A percentile compares a stretch with the other conserved stretches of the same genome.
Conservation (phyloP, 2,113 vertebrate species). For the Xenotilapia flavipinnis region DNA sequence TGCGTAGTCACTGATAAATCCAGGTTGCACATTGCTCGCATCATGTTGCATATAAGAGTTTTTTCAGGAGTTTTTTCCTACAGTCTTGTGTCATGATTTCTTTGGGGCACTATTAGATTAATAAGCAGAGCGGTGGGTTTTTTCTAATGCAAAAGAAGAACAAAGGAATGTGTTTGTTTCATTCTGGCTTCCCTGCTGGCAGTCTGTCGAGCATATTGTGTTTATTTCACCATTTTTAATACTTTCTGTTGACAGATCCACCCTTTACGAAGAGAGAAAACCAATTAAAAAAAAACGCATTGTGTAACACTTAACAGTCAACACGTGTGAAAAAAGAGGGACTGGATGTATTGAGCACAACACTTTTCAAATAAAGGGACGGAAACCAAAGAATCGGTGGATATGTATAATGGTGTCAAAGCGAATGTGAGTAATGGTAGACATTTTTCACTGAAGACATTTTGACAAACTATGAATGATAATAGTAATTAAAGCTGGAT, state of each 20-base stretch:
- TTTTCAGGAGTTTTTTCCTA: neutral
- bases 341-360: neutral
- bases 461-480: neutral
- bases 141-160: neutral
- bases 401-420: neutral
- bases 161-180: neutral
- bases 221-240: conserved; percentile 17
- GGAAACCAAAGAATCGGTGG: neutral
- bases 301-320: neutral
- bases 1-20: neutral
- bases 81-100: neutral
- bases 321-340: neutral
- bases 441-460: neutral
- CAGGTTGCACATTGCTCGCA: neutral
- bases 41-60: neutral
- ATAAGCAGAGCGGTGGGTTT: neutral
- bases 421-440: neutral
- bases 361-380: neutral
- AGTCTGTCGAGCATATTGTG: conserved; percentile 6
- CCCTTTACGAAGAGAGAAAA: neutral
- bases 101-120: neutral
- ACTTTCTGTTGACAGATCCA: neutral
- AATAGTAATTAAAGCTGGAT: neutral
- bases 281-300: fast-evolving
- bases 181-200: neutral